Evolutionary conservation across 2,113 vertebrate genomes (phyloP), one percentile per base, ranked within the genome.

Genomic region (Seriola aureovittata): DNA sequence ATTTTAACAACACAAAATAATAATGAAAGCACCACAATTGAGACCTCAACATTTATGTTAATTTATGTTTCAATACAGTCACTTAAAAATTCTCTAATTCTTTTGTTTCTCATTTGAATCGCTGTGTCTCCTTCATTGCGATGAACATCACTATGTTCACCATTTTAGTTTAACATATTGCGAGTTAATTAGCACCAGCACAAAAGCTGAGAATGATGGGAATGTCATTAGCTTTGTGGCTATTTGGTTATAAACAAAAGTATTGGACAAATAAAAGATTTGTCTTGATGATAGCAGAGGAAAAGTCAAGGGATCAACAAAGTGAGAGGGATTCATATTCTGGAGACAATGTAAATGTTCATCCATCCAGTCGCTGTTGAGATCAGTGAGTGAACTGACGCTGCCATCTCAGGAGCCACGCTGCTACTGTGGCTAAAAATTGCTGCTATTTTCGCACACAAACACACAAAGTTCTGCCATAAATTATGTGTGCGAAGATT

Each of bases 401-500:
- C 0, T 57, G n/a, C n/a, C 29, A 29, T 29, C 29, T 29, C 29
- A 29, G 29, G 29, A 29, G 29, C 29, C 52, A n/a, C 5, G 9
- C 21, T 54, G 21, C 9, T n/a, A 54, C 52, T 10, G 8, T n/a
- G 8, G 21, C 6, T 9, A 54, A 54, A 54, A 16, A 50, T 7
- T 50, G 16, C 0, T 6, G 46, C 16, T 50, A 19, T 16, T 19
- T 17, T 50, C 2, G 16, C 2, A 19, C 5, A 50, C 46, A 50
- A 54, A 52, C 29, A 44, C 44, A 74, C 42, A 68, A 36, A 73
- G 23, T 58, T 70, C 40, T 46, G 44, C 65, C 71, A 77, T 50
- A 23, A 34, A 62, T 66, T 19, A 65, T 32, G 58, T 71, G n/a
- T 40, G n/a, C 34, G 12, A 57, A 54, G 71, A 52, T 67, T 17